Evolutionary conservation across 1,140 invertebrate species (phyloP), one percentile per base, ranked within the genome.

Genomic region (Dendrolimus punctatus): DNA sequence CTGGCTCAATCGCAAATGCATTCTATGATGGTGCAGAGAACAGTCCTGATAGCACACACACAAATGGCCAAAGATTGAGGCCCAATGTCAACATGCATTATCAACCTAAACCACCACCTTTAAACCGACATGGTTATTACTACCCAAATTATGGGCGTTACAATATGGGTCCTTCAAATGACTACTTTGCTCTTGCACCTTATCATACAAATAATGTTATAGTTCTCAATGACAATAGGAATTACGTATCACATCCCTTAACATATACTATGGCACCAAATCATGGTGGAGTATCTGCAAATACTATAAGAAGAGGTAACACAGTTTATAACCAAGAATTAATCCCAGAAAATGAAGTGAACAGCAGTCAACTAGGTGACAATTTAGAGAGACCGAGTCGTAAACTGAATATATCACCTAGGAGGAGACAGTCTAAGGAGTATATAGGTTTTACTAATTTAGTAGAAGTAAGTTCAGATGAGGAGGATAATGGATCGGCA

Each of bases 381-480:
- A 23, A 23, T 46, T 66, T 81, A 53, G 82, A 86, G 51, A 71
- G 82, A 49, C 82, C 82, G 6, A 84, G 79, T 63, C 69, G 82
- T 23, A 76, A 72, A 58, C 66, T 86, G 47, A 86, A 86, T 57
- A 84, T 83, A 48, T 86, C 80, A 51, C 82, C 80, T 6, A 66
- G 80, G 36, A 75, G 77, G 55, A 72, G 78, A 63, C 75, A 74
- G 8, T 80, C 79, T 36, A 82, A 76, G 58, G 79, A 81, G 44
- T 79, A 61, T 70, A 70, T 77, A 59, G 43, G 49, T 41, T 64
- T 69, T 59, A 40, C 66, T 44, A 71, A 75, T 60, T 68, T 76
- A 41, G 86, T 88, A 59, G 87, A 87, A 76, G 76, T 87, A 2
- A 87, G 84, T 58, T 87, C 85, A 43, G 85, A 86, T 57, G 87